Evolutionary conservation across 1,140 invertebrate genomes (phyloP), one percentile per base, ranked within the genome.

Genomic region (Drosophila punjabiensis): DNA sequence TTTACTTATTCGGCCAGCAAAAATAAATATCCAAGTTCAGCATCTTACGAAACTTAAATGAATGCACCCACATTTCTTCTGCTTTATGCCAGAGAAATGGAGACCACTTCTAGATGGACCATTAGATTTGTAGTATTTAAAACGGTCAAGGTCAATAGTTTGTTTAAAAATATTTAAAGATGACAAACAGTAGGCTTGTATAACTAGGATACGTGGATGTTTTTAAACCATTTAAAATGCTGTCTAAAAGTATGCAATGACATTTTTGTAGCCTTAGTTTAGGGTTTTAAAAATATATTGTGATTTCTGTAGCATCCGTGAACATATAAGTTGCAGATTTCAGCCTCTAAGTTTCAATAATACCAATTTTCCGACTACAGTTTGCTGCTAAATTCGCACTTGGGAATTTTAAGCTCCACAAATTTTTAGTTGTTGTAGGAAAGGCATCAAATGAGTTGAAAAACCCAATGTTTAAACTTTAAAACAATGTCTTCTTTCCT

Each of bases 11-110:
- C 9, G 20, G 68, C 24, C 32, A 39, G 65, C 24, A 69, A 71
- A 65, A 69, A 68, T 56, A 71, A 69, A 71, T 69, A 69, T 69
- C 20, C 24, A 56, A 71, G 68, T 71, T 69, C 50, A 56, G 50
- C 30, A 39, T 56, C 50, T 48, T 48, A 32, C 2, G 13, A 69
- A 71, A 71, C 68, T 71, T 71, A 47, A 71, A 48, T 56, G 65
- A 71, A 47, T 69, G 68, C 68, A 69, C 48, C 37, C 61, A 24
- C 39, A 64, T 67, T 47, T 35, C 16, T 10, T 47, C 59, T 65
- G 43, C 13, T 28, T 56, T 41, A 33, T 65, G 50, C 35, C 35
- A 55, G 14, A 37, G 13, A 35, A 71, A 66, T 43, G 11, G 30
- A 18, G n/a, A 37, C 16, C 20, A 20, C 13, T 32, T 33, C 10